Conservation (phyloP, 2,797 vertebrate genomes). For the Falco columbarius region DNA sequence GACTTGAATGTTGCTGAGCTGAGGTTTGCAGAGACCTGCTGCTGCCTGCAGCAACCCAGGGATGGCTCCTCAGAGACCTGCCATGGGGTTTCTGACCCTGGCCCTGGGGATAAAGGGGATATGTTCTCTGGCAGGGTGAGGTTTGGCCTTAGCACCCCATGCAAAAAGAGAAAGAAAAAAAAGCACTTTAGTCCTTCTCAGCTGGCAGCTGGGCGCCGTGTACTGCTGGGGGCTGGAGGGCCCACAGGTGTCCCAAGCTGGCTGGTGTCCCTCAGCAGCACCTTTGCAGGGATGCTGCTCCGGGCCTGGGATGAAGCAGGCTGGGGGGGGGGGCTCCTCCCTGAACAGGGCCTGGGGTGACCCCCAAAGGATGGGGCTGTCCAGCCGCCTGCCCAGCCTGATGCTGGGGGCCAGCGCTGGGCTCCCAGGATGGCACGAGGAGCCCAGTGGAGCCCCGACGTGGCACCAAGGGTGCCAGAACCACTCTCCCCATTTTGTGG, state of each 20-base stretch:
- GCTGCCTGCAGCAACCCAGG: background rate
- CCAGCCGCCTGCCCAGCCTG: background rate
- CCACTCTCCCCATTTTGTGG: background rate
- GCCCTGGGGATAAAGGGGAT: background rate
- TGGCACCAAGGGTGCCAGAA: background rate
- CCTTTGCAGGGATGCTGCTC: background rate
- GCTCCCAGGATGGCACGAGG: background rate
- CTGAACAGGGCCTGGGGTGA: background rate
- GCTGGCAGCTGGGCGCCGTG: background rate
- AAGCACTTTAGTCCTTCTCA: slow-evolving; percentile 61
- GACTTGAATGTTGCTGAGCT: background rate
- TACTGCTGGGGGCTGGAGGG: background rate
- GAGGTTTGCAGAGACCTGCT: background rate
- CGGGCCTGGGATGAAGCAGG: background rate
- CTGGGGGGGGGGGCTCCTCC: background rate
- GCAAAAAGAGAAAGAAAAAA: background rate
- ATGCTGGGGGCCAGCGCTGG: background rate
- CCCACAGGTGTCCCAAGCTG: fast-evolving
- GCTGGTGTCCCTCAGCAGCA: background rate
- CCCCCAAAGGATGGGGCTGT: background rate
- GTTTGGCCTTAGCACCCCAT: background rate
- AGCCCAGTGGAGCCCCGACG: background rate
- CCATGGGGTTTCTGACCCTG: background rate
- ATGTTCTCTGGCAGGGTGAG: background rate
- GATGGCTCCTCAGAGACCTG: background rate